Conservation (phyloP, 2,797 vertebrate species). For the Periparus ater region DNA sequence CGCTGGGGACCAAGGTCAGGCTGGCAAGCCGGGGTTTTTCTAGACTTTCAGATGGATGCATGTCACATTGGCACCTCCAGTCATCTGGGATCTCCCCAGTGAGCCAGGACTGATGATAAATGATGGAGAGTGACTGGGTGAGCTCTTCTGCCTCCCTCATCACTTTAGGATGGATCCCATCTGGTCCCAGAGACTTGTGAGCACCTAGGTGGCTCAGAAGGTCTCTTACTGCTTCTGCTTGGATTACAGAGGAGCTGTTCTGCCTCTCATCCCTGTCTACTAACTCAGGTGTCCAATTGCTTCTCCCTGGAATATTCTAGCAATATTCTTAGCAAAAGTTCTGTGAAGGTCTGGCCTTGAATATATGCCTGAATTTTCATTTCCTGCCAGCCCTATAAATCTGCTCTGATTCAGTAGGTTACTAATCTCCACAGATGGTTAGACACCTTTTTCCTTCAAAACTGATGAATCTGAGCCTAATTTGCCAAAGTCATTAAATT, state of each 20-base stretch:
- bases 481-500: neutral
- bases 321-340: neutral
- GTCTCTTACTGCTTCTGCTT: neutral
- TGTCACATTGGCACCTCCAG: neutral
- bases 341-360: neutral
- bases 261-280: neutral
- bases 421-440: neutral
- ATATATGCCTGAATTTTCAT: neutral
- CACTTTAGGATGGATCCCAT: neutral
- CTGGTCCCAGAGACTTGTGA: neutral
- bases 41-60: neutral
- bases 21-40: neutral
- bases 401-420: neutral
- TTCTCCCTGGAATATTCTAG: neutral
- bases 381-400: neutral
- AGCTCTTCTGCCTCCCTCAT: neutral
- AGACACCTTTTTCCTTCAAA: neutral
- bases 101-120: neutral
- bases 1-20: neutral
- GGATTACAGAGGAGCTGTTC: neutral
- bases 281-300: neutral
- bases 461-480: neutral
- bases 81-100: neutral
- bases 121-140: accelerated
- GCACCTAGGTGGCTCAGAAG: neutral